Conservation (phyloP, 1,140 invertebrate species). For the Heliconius hewitsoni region DNA sequence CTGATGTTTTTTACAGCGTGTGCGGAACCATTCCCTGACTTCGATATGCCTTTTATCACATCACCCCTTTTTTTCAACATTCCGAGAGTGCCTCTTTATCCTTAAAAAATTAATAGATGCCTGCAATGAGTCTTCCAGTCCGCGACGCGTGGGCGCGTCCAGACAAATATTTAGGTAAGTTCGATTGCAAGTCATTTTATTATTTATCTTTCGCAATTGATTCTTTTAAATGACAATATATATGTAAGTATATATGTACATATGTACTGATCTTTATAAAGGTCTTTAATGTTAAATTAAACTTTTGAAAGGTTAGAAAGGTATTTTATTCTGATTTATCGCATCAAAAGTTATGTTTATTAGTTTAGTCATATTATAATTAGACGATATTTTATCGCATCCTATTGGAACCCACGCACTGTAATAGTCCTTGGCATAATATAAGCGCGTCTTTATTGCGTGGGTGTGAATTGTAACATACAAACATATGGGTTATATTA, state of each 20-base stretch:
- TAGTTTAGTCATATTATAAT: conserved; percentile 2
- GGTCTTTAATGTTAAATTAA: neutral
- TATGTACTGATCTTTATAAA: neutral
- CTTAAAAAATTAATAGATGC: conserved; percentile 97
- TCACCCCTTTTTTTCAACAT: conserved; percentile 99
- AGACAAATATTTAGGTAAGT: conserved; percentile 90
- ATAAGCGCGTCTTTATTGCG: neutral
- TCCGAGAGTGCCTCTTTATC: conserved; percentile 97
- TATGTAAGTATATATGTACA: too few relatives aligned
- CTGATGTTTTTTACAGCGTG: conserved; percentile 83
- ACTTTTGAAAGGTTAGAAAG: neutral
- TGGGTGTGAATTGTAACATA: neutral
- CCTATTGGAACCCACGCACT: conserved; percentile 23
- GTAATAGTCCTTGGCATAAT: conserved; percentile 9
- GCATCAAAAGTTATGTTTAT: neutral
- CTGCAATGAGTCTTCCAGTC: conserved; percentile 96
- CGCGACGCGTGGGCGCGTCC: conserved; percentile 92
- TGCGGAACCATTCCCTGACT: conserved; percentile 95
- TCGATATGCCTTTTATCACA: conserved; percentile 98
- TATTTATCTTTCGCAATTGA: neutral
- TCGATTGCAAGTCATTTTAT: neutral
- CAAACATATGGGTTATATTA: neutral
- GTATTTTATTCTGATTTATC: neutral
- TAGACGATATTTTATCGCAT: conserved; percentile 19
- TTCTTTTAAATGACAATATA: neutral